phyloP scores from a whole-genome alignment of 1,140 invertebrate genomes.

The Venustaconcha ellipsiformis region DNA sequence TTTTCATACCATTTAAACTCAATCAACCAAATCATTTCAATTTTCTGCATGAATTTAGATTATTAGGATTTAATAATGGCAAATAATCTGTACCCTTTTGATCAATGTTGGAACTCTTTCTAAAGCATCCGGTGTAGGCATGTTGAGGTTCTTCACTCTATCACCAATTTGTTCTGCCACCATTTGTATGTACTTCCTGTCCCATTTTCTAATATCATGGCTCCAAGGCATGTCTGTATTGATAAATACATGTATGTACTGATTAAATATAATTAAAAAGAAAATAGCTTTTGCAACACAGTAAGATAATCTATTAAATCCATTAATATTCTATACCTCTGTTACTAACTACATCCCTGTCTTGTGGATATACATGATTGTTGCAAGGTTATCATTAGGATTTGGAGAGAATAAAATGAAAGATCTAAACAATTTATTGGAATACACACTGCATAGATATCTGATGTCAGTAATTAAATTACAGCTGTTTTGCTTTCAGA shows the following conservation, averaged over 20 bases:
- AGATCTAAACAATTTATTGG: too few relatives aligned
- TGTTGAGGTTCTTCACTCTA: slow-evolving; percentile 33
- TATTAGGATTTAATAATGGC: too few relatives aligned
- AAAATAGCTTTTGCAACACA: background rate
- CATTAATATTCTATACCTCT: background rate
- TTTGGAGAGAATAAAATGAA: background rate
- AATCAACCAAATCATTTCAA: too few relatives aligned
- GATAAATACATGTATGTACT: background rate
- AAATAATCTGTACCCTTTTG: slow-evolving; percentile 33
- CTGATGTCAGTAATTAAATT: too few relatives aligned
- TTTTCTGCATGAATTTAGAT: too few relatives aligned
- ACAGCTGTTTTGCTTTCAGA: too few relatives aligned
- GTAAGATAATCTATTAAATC: background rate
- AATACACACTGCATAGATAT: too few relatives aligned
- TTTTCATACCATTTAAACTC: too few relatives aligned
- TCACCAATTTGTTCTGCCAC: slow-evolving; percentile 41
- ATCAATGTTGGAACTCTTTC: slow-evolving; percentile 36
- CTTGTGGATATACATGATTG: background rate
- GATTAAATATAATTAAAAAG: background rate
- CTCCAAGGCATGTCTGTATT: slow-evolving; percentile 12
- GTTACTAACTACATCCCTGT: background rate
- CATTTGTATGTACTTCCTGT: slow-evolving; percentile 22
- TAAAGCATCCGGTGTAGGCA: background rate
- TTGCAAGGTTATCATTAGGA: background rate
- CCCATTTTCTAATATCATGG: slow-evolving; percentile 34